Base-by-base conservation (phyloP, 1,140 invertebrate species). In the Asobara japonica region DNA sequence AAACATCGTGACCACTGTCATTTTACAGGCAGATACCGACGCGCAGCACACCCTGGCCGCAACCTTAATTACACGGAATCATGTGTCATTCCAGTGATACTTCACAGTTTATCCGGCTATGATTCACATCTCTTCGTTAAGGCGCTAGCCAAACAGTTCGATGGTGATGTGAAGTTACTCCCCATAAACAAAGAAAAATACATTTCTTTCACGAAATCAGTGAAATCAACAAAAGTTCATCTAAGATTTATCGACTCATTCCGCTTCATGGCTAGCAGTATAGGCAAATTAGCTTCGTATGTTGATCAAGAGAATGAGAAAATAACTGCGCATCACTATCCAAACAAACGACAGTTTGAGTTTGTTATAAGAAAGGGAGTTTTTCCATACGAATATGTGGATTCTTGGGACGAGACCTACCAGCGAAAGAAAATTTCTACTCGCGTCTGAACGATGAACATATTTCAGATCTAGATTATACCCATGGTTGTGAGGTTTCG, bases 401-500 rank as follows among this genome's bases (percentile, higher is more conserved):
- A 75, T 25, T 75, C 65, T 64, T 78, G 30, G 65, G 75, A 11
- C 11, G 5, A 10, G 6, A 29, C 3, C 16, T 65, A n/a, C 62
- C 31, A 65, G 8, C 69, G 18, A 79, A 80, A 74, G 68, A 79
- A 62, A 13, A 77, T 27, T 86, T 86, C 77, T 83, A 78, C 69
- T 82, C 73, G 69, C 73, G 73, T 22, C 69, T 88, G 13, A 77
- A 74, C 8, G 67, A 80, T 65, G 65, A 65, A 16, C 20, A 67
- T 62, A 76, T 86, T 16, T 74, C 77, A 0, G 51, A 79, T 36
- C 65, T 73, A 11, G 78, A 87, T 16, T 88, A 87, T 74, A 48
- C 77, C 7, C 80, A 80, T 77, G 82, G 82, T 16, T 30, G 76
- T 62, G 75, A 81, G n/a, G 79, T 87, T 33, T 89, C 82, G 83